Conservation (phyloP, 1,140 invertebrate species). For the Leptinotarsa texana region DNA sequence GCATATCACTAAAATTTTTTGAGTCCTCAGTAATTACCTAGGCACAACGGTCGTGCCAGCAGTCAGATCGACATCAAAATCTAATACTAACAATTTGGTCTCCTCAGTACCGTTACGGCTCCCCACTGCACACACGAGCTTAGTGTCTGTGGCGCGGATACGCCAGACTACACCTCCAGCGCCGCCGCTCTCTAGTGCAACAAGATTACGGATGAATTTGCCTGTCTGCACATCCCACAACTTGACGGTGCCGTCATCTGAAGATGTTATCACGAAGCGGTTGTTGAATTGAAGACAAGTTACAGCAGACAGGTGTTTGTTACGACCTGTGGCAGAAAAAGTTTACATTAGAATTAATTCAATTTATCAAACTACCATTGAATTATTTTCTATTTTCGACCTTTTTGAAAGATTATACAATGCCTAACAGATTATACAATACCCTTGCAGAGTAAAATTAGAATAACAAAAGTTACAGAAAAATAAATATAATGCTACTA, state of each 20-base stretch:
- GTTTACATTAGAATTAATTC: no score
- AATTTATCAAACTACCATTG: no score
- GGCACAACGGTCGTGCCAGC: not conserved
- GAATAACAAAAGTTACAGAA: no score
- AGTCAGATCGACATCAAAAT: slow-evolving; percentile 84
- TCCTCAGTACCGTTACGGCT: slow-evolving; percentile 98
- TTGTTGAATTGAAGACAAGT: slow-evolving; percentile 98
- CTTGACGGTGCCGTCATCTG: slow-evolving; percentile 98
- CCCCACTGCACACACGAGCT: slow-evolving; percentile 97
- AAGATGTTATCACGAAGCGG: slow-evolving; percentile 98
- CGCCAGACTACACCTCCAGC: slow-evolving; percentile 99
- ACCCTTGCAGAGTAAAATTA: no score
- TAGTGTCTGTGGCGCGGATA: slow-evolving; percentile 93
- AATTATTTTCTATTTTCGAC: no score
- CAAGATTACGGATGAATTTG: slow-evolving; percentile 94
- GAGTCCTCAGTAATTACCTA: slow-evolving; percentile 29
- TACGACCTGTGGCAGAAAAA: slow-evolving; percentile 67
- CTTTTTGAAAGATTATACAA: no score
- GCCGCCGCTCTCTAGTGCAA: slow-evolving; percentile 91
- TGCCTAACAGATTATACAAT: no score
- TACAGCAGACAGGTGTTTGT: slow-evolving; percentile 97
- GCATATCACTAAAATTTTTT: slow-evolving; percentile 28
- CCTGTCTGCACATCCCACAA: slow-evolving; percentile 96
- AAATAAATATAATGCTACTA: no score
- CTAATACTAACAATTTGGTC: slow-evolving; percentile 95